Conservation (phyloP, 2,797 vertebrate genomes). For the Eospalax fontanierii region DNA sequence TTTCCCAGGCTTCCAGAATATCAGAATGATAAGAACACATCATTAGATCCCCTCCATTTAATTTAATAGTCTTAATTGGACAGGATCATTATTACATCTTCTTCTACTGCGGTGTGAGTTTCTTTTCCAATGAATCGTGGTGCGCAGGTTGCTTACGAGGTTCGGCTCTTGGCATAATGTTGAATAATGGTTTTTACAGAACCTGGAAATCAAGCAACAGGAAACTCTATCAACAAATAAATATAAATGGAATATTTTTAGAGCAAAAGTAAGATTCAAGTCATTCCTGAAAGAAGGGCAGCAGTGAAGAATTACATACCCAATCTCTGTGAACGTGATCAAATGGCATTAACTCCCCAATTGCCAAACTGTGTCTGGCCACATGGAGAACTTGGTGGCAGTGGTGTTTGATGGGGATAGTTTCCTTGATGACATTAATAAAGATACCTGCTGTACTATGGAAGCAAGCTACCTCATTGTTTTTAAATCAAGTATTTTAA, state of each 20-base stretch:
- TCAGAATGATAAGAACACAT: slow-evolving; percentile 46
- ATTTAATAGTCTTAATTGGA: slow-evolving; percentile 80
- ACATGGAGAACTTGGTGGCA: slow-evolving; percentile 59
- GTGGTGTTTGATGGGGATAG: slow-evolving; percentile 58
- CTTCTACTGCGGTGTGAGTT: slow-evolving; percentile 84
- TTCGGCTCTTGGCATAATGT: slow-evolving; percentile 86
- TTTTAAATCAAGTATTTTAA: slow-evolving; percentile 13
- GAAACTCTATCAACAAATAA: slow-evolving; percentile 86
- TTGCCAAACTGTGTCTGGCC: slow-evolving; percentile 69
- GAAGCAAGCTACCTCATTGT: slow-evolving; percentile 1
- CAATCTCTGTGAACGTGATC: slow-evolving; percentile 79
- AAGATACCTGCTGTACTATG: slow-evolving; percentile 24
- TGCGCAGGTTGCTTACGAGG: slow-evolving; percentile 86
- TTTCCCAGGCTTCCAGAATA: slow-evolving; percentile 30
- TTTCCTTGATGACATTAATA: slow-evolving; percentile 68
- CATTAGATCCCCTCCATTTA: slow-evolving; percentile 61
- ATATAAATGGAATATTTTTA: slow-evolving; percentile 85
- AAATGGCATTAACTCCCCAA: slow-evolving; percentile 80
- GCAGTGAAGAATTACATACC: slow-evolving; percentile 76
- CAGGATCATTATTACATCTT: slow-evolving; percentile 73
- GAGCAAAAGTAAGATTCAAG: slow-evolving; percentile 84
- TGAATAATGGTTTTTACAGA: slow-evolving; percentile 88
- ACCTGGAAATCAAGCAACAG: slow-evolving; percentile 86
- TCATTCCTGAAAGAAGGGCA: slow-evolving; percentile 71
- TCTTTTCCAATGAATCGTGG: slow-evolving; percentile 86